Conservation (phyloP, 1,140 invertebrate species). For the Drosophila hydei region DNA sequence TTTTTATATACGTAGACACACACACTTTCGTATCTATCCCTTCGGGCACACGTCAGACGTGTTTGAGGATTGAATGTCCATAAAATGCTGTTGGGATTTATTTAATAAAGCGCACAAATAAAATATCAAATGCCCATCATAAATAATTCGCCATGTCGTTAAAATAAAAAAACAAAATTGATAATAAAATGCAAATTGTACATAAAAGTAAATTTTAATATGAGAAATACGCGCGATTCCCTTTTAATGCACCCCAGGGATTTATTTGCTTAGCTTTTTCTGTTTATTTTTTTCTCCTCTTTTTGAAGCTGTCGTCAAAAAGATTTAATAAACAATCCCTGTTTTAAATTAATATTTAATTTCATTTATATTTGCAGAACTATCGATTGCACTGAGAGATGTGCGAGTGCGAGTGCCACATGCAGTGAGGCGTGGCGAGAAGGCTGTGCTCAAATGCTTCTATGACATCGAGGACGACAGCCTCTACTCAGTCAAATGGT, state of each 20-base stretch:
- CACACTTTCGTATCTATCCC: background rate
- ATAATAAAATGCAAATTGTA: slow-evolving; percentile 72
- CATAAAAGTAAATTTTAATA: slow-evolving; percentile 64
- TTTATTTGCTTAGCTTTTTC: slow-evolving; percentile 54
- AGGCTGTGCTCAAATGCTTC: slow-evolving; percentile 88
- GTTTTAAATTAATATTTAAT: slow-evolving; percentile 43
- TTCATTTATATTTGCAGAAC: slow-evolving; percentile 39
- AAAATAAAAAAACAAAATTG: slow-evolving; percentile 62
- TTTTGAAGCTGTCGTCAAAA: slow-evolving; percentile 48
- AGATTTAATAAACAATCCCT: slow-evolving; percentile 59
- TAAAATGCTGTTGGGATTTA: slow-evolving; percentile 69
- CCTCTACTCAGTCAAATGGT: slow-evolving; percentile 94
- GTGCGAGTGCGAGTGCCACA: slow-evolving; percentile 88
- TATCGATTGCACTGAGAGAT: slow-evolving; percentile 85
- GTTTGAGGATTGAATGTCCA: slow-evolving; percentile 50
- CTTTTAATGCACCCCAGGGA: slow-evolving; percentile 20
- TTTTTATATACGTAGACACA: too few species aligned
- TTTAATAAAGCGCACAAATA: slow-evolving; percentile 64
- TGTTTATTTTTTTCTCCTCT: background rate
- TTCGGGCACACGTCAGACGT: slow-evolving; percentile 17
- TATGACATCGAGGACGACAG: slow-evolving; percentile 91
- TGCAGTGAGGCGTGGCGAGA: slow-evolving; percentile 87
- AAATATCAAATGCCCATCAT: slow-evolving; percentile 48
- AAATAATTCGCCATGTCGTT: slow-evolving; percentile 64
- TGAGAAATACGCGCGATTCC: slow-evolving; percentile 41